These are phyloP conservation scores for Rostratula benghalensis DNA, from an alignment of 2,113 vertebrate genomes.

Conservation along the genomic window DNA sequence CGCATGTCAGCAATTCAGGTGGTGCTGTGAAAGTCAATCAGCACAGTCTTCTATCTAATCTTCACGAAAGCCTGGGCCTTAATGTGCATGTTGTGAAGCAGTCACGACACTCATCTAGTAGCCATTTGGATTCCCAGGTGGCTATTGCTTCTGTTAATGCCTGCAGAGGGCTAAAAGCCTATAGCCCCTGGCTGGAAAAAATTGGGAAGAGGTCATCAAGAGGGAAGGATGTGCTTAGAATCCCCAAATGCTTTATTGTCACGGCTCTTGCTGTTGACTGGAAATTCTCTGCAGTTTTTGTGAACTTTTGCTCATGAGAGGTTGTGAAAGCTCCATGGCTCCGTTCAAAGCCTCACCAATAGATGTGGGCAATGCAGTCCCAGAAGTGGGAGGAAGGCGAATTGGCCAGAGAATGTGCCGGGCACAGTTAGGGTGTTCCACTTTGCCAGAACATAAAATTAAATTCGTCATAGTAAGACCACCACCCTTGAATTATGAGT, in stretches of 20 bases:
- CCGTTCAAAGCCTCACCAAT: background rate
- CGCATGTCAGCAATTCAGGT: background rate
- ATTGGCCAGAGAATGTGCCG: background rate
- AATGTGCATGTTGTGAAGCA: background rate
- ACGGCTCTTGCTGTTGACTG: background rate
- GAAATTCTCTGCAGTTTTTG: background rate
- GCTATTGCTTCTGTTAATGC: background rate
- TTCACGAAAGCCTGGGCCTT: background rate
- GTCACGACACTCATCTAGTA: background rate
- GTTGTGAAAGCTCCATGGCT: background rate
- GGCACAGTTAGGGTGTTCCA: background rate
- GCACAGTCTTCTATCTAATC: background rate
- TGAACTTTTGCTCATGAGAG: background rate
- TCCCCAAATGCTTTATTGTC: background rate
- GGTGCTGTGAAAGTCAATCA: background rate
- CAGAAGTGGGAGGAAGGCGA: background rate
- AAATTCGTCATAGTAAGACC: background rate
- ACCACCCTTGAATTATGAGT: background rate
- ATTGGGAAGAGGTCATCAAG: background rate
- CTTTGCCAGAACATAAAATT: background rate
- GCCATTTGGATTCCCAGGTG: background rate
- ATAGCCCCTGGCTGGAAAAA: background rate
- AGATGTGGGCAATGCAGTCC: fast-evolving
- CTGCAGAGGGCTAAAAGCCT: background rate
- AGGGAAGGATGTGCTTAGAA: background rate